These are phyloP conservation scores for Polyploca ridens DNA, from an alignment of 2,888 invertebrate genomes.

Conservation along the genomic window DNA sequence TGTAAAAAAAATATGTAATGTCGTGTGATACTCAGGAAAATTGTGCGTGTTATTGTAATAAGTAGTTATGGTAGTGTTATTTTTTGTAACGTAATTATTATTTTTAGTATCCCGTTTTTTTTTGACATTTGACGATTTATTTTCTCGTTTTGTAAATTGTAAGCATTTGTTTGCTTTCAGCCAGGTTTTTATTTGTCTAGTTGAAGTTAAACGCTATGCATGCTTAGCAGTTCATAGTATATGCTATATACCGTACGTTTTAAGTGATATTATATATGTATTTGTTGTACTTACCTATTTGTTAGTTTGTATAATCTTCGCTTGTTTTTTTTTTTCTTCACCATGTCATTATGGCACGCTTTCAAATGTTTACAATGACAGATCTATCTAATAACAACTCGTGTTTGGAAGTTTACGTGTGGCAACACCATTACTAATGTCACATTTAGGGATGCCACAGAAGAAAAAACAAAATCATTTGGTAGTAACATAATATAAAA, in stretches of 20 bases:
- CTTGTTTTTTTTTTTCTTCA: slow-evolving; percentile 58
- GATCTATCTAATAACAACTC: slow-evolving; percentile 53
- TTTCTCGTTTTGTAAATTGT: slow-evolving; percentile 76
- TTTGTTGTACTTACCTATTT: slow-evolving; percentile 82
- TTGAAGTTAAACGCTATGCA: slow-evolving; percentile 73
- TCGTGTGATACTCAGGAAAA: slow-evolving; percentile 61
- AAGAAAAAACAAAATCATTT: background rate
- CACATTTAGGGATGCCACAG: background rate
- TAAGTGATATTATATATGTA: slow-evolving; percentile 75
- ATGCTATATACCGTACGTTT: slow-evolving; percentile 71
- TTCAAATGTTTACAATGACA: slow-evolving; percentile 83
- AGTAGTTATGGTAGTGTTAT: slow-evolving; percentile 39
- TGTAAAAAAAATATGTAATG: slow-evolving; percentile 25
- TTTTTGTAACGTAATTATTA: slow-evolving; percentile 40
- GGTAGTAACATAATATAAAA: too few species aligned
- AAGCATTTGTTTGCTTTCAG: slow-evolving; percentile 84
- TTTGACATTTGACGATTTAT: slow-evolving; percentile 26
- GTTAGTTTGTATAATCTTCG: slow-evolving; percentile 69
- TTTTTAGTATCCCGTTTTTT: slow-evolving; percentile 37
- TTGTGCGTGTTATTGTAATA: slow-evolving; percentile 54
- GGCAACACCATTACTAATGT: background rate
- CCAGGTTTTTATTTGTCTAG: slow-evolving; percentile 61
- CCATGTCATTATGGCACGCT: slow-evolving; percentile 79
- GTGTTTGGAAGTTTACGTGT: slow-evolving; percentile 69
- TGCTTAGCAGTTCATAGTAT: slow-evolving; percentile 83